Base-by-base conservation (phyloP, 2,113 vertebrate species). In the Miniopterus natalensis region DNA sequence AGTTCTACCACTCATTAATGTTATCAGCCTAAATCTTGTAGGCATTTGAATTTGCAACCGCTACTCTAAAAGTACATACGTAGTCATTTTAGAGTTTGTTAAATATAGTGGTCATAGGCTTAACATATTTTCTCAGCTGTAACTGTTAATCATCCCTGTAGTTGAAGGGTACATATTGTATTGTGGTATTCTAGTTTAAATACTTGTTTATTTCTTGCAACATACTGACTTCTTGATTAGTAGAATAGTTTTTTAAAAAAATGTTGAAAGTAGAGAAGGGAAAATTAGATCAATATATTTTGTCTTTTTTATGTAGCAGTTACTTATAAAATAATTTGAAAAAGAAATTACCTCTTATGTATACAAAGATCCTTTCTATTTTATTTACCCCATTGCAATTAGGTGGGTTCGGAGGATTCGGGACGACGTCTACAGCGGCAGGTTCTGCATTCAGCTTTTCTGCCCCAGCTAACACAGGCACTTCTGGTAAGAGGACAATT, bases 351-450 rank as follows among this genome's bases (percentile, higher is more conserved):
- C 23, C 3, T 71, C 2, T 53, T 88, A 36, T 47, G 12, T 83
- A 53, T 78, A 68, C 6, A 88, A 93, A 94, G 84, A 9, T 92
- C 45, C 70, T 12, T 0, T 84, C 65, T 53, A 0, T 92, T 96
- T 98, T 71, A 97, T 77, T 57, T 97, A n/a, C 27, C 68, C 94
- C 96, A 97, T 94, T 94, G 95, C 89, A 71, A n/a, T 42, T 96
- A 99, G 99, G 99, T 95, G 97, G 99, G 0, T 99, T 99, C 83
- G 99, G 99, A 75, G 99, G 99, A 40, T 99, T 99, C 94, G 99
- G 99, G 59, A 98, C 99, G 9, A 98, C 99, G 1, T 98, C 99
- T 53, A 99, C 99, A 53, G 98, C 99, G 9, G 97, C 98, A 0
- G 99, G 98, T 0, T 98, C 99, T 29, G 98, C 99, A 0, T 99